Percentiles rank a stretch among this genome's conserved stretches.
Evolutionary conservation across 2,113 vertebrate genomes (phyloP).

Genomic region (Aspidoscelis tigris): DNA sequence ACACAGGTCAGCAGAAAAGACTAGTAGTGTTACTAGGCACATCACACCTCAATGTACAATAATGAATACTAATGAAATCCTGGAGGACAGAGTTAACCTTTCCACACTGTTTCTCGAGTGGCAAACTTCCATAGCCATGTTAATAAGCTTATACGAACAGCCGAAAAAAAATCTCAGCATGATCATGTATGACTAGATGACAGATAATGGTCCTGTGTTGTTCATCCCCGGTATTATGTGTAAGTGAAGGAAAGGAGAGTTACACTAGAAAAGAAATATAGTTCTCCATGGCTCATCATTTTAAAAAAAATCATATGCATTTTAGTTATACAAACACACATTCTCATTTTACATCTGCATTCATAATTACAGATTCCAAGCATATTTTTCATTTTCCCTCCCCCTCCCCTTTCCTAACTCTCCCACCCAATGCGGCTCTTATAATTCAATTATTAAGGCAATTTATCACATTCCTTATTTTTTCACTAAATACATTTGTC

Average conservation of each 20-base stretch:
- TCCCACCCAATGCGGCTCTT: too few species aligned
- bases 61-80: constrained; percentile 31
- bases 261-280: background rate
- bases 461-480: too few species aligned
- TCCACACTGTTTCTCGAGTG: constrained; percentile 3
- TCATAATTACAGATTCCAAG: too few species aligned
- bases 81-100: background rate
- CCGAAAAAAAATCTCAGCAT: constrained; percentile 3
- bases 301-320: too few species aligned
- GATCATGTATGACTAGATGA: background rate
- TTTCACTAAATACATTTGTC: too few species aligned
- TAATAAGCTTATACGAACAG: background rate
- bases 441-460: too few species aligned
- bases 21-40: background rate
- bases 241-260: background rate
- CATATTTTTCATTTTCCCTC: too few species aligned
- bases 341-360: too few species aligned
- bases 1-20: too few species aligned
- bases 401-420: too few species aligned
- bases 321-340: too few species aligned
- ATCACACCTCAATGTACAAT: constrained; percentile 1
- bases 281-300: background rate
- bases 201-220: background rate
- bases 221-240: background rate
- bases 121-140: background rate